Conservation (phyloP, 2,113 vertebrate genomes). For the Phodopus roborovskii region DNA sequence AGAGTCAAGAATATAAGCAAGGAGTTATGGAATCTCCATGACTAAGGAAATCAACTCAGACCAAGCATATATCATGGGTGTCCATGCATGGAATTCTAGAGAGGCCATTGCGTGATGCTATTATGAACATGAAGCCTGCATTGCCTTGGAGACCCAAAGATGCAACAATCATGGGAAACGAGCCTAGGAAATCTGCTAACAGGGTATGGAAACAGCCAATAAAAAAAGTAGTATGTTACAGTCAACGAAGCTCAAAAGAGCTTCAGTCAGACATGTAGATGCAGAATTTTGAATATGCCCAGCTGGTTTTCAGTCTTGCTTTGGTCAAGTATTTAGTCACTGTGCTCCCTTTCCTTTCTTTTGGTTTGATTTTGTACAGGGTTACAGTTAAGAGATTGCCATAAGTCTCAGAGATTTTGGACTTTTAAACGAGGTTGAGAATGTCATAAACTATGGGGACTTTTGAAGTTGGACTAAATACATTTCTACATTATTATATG, state of each 20-base stretch:
- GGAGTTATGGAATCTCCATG: not conserved
- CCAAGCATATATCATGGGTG: not conserved
- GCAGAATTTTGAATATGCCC: not conserved
- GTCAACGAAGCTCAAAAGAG: not conserved
- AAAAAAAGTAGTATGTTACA: not conserved
- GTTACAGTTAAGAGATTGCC: not conserved
- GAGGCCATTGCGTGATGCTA: not conserved
- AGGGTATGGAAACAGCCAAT: not conserved
- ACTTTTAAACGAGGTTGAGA: not conserved
- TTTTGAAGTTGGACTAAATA: not conserved
- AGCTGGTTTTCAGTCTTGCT: not conserved
- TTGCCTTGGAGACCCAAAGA: not conserved
- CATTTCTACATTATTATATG: not conserved
- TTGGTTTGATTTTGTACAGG: not conserved
- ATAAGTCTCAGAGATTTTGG: not conserved
- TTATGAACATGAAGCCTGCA: not conserved
- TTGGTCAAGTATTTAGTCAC: not conserved
- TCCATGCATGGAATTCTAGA: not conserved
- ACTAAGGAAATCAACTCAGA: not conserved
- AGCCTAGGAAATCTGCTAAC: not conserved
- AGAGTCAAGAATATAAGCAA: not conserved
- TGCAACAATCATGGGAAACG: not conserved
- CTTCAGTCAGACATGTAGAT: not conserved
- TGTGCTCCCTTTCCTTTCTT: not conserved
- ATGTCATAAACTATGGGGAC: not conserved